Percentiles rank a stretch among this genome's conserved stretches.
Evolutionary conservation across 2,888 invertebrate species (phyloP).

Genomic region (Pterostichus madidus): DNA sequence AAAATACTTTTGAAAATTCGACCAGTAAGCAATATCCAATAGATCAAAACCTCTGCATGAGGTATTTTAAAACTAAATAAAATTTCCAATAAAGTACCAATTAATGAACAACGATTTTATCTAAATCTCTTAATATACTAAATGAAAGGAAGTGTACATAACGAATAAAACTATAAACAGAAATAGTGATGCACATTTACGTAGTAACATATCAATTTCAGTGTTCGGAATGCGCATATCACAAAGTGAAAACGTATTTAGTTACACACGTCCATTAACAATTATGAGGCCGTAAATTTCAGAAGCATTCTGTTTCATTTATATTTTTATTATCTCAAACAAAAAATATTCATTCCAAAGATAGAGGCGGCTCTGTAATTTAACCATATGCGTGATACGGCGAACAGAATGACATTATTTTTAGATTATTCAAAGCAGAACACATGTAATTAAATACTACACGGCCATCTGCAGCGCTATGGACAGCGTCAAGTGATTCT

Average conservation of each 20-base stretch:
- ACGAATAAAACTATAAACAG: constrained; percentile 23
- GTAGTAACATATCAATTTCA: constrained; percentile 40
- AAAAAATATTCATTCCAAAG: constrained; percentile 47
- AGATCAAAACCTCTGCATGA: too few species aligned
- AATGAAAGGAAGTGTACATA: neutral
- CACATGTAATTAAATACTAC: constrained; percentile 38
- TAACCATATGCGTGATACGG: constrained; percentile 30
- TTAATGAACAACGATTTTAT: too few species aligned
- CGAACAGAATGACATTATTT: constrained; percentile 36
- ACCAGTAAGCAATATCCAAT: too few species aligned
- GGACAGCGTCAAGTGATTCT: constrained; percentile 36
- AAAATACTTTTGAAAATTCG: too few species aligned
- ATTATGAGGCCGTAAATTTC: constrained; percentile 61
- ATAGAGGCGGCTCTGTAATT: constrained; percentile 31
- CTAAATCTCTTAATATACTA: too few species aligned
- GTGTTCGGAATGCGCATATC: constrained; percentile 38
- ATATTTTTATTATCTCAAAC: constrained; percentile 60
- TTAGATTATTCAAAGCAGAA: constrained; percentile 49
- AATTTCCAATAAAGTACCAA: too few species aligned
- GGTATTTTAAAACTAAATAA: too few species aligned
- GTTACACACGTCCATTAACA: constrained; percentile 62
- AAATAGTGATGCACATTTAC: constrained; percentile 25
- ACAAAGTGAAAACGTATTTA: constrained; percentile 55
- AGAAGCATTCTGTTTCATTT: constrained; percentile 58
- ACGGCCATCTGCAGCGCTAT: constrained; percentile 32